A percentile compares a stretch with the other conserved stretches of the same genome.
Conservation (phyloP, 2,797 vertebrate species). For the Chaenodraco wilsoni region DNA sequence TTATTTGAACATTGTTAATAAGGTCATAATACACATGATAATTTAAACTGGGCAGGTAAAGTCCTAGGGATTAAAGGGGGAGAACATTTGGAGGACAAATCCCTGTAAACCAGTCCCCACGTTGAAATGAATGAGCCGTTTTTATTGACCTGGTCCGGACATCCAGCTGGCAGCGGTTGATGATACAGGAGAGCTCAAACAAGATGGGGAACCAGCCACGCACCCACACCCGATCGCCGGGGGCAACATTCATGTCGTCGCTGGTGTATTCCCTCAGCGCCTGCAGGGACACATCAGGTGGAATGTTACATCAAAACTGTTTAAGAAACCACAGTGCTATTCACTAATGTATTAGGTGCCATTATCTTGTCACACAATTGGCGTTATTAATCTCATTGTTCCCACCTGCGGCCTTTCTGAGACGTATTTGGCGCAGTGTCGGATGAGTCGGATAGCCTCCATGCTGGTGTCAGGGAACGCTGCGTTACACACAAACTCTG, state of each 20-base stretch:
- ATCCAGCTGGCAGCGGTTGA: slow-evolving; percentile 96
- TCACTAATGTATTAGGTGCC: not conserved
- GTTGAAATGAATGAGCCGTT: not conserved
- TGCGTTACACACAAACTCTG: slow-evolving; percentile 95
- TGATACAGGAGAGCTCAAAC: slow-evolving; percentile 97
- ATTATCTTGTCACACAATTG: not conserved
- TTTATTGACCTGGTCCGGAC: slow-evolving; percentile 90
- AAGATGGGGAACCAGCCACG: slow-evolving; percentile 97
- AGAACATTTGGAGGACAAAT: not conserved
- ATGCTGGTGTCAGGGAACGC: slow-evolving; percentile 96
- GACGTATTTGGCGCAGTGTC: slow-evolving; percentile 94
- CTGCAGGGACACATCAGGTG: slow-evolving; percentile 65
- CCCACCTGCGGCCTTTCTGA: slow-evolving; percentile 93
- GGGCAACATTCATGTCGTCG: slow-evolving; percentile 97
- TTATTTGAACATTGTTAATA: not conserved
- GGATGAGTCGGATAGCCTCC: slow-evolving; percentile 95
- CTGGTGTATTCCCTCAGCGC: slow-evolving; percentile 95
- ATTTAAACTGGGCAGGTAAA: not conserved
- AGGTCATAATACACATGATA: not conserved
- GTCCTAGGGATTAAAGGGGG: not conserved
- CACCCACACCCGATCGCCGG: slow-evolving; percentile 95
- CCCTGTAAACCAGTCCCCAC: not conserved
- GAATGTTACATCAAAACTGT: not conserved
- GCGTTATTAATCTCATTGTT: not conserved
- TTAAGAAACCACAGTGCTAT: not conserved